Evolutionary conservation across 2,113 vertebrate genomes (phyloP).

Genomic region (Seriola quinqueradiata): DNA sequence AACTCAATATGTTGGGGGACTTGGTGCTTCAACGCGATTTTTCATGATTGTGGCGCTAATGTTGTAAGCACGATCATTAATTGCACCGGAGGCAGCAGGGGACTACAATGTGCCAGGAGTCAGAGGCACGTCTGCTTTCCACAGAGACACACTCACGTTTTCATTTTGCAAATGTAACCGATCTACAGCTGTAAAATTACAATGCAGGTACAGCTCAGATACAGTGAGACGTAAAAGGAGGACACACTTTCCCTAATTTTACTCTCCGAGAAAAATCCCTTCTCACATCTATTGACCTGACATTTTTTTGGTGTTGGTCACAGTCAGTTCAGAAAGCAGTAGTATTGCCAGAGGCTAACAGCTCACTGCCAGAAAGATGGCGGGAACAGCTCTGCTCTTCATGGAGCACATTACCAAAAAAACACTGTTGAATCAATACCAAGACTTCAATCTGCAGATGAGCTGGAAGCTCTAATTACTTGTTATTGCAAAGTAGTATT

Average conservation of each 20-base stretch:
- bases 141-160: conserved; percentile 10
- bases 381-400: conserved; percentile 19
- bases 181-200: conserved; percentile 25
- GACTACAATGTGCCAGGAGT: conserved; percentile 36
- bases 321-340: conserved; percentile 6
- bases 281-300: conserved; percentile 1
- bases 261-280: neutral
- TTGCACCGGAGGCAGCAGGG: conserved; percentile 37
- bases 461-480: conserved; percentile 28
- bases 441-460: conserved; percentile 41
- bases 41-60: conserved; percentile 69
- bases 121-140: conserved; percentile 5
- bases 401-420: conserved; percentile 15
- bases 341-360: conserved; percentile 21
- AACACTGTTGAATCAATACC: conserved; percentile 30
- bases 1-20: conserved; percentile 60
- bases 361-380: conserved; percentile 24
- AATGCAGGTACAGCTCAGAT: neutral
- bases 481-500: conserved; percentile 5
- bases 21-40: conserved; percentile 54
- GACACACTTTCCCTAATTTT: neutral
- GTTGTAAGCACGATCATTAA: conserved; percentile 74
- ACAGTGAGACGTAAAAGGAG: conserved; percentile 1
- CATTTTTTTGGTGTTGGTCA: conserved; percentile 19
- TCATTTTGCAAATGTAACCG: conserved; percentile 23